phyloP scores from a whole-genome alignment of 1,140 invertebrate species.

The Medauroidea extradentata region DNA sequence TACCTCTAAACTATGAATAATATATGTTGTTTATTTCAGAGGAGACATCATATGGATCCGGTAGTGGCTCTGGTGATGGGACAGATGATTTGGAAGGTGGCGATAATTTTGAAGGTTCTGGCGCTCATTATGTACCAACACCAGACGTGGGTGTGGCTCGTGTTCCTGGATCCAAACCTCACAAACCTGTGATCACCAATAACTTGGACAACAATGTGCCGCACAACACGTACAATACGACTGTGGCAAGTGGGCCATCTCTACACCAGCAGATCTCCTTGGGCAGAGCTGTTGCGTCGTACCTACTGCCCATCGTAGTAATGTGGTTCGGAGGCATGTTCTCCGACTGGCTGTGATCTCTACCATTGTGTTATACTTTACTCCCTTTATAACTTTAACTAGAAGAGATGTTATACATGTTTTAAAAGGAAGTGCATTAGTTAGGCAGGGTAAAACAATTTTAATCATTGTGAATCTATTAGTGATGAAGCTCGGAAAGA shows the following conservation, averaged over 20 bases:
- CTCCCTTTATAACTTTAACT: too few species aligned
- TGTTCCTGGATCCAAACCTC: too few species aligned
- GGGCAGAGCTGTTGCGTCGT: conserved; percentile 61
- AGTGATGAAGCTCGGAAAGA: too few species aligned
- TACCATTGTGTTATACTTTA: too few species aligned
- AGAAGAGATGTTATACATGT: too few species aligned
- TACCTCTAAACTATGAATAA: too few species aligned
- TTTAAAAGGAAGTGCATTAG: too few species aligned
- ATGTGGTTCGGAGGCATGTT: conserved; percentile 78
- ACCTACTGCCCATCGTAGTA: conserved; percentile 72
- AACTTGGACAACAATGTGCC: conserved; percentile 18
- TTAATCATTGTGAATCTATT: too few species aligned
- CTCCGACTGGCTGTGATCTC: conserved; percentile 71
- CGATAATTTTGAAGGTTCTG: conserved; percentile 47
- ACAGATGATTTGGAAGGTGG: conserved; percentile 40
- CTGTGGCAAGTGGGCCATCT: neutral
- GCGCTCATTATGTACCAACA: conserved; percentile 14
- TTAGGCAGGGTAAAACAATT: too few species aligned
- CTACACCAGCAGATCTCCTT: conserved; percentile 50
- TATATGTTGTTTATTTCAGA: conserved; percentile 15
- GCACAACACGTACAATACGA: neutral
- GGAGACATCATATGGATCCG: conserved; percentile 41
- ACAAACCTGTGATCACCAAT: conserved; percentile 13
- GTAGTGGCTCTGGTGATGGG: conserved; percentile 54
- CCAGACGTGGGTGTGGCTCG: too few species aligned